These are phyloP conservation scores for Melanotaenia parkinsoni DNA, from an alignment of 2,797 vertebrate species.

Conservation along the genomic window DNA sequence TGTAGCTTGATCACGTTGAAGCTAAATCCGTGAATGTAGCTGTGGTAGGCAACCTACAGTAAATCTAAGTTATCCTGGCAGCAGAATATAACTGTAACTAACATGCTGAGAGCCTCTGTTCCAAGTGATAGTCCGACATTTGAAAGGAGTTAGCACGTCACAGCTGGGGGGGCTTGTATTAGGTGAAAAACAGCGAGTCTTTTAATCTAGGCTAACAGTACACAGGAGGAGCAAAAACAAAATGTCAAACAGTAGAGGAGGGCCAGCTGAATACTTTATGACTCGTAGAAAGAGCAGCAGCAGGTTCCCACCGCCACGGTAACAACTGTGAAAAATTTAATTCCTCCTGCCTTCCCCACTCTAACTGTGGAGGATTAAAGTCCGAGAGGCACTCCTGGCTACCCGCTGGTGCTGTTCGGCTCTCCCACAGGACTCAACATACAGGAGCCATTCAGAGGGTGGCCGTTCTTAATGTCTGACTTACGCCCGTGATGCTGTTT, in stretches of 20 bases:
- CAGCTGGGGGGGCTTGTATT: conserved; percentile 30
- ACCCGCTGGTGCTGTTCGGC: conserved; percentile 60
- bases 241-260: conserved; percentile 48
- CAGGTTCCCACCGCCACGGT: conserved; percentile 70
- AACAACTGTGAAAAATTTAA: conserved; percentile 79
- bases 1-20: too few relatives aligned
- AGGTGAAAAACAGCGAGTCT: conserved; percentile 45
- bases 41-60: background rate
- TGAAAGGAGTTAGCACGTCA: conserved; percentile 38
- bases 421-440: conserved; percentile 51
- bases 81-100: background rate
- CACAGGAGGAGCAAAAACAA: conserved; percentile 37
- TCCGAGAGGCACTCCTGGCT: conserved; percentile 49
- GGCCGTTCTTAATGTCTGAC: conserved; percentile 66
- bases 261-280: conserved; percentile 59
- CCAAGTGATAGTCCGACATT: conserved; percentile 21
- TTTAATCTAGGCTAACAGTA: conserved; percentile 42
- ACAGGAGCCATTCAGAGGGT: conserved; percentile 61
- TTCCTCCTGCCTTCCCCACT: conserved; percentile 63
- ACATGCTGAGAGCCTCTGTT: conserved; percentile 12
- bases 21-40: too few relatives aligned
- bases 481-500: conserved; percentile 75
- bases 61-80: background rate
- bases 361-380: conserved; percentile 68
- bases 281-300: conserved; percentile 64